A percentile compares a stretch with the other conserved stretches of the same genome.
Conservation (phyloP, 2,113 vertebrate species). For the Serinus canaria region DNA sequence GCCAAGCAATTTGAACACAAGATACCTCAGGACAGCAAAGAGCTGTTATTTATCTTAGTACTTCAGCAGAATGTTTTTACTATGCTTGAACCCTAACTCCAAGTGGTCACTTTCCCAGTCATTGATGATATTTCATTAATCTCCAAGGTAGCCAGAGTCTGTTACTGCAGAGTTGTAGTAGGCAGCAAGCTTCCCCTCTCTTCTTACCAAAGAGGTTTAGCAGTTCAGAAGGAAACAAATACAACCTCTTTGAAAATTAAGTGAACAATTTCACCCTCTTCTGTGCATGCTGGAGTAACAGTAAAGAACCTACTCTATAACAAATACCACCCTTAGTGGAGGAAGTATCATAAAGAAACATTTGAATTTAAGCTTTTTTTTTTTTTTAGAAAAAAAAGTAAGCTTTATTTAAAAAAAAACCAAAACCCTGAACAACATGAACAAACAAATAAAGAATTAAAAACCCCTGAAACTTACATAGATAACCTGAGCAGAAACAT, state of each 20-base stretch:
- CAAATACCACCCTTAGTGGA: not conserved
- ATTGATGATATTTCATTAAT: not conserved
- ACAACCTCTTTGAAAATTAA: not conserved
- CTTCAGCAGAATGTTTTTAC: not conserved
- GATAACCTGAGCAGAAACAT: not conserved
- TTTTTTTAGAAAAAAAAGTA: not conserved
- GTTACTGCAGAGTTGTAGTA: not conserved
- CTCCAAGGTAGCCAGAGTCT: not conserved
- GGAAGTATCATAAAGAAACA: not conserved
- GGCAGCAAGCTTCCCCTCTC: not conserved
- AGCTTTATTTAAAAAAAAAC: not conserved
- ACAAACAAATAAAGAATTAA: not conserved
- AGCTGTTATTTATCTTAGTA: not conserved
- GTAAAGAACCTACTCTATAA: fast-evolving
- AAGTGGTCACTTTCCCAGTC: not conserved
- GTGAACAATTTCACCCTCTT: not conserved
- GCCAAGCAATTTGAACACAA: not conserved
- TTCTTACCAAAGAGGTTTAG: not conserved
- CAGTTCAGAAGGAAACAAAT: not conserved
- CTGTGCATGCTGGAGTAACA: not conserved
- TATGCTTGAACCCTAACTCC: not conserved
- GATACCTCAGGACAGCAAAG: not conserved
- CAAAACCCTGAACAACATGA: fast-evolving
- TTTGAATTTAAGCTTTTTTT: not conserved
- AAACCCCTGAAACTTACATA: fast-evolving